These are phyloP conservation scores for Clarias batrachus DNA, from an alignment of 2,113 vertebrate species.

Conservation along the genomic window DNA sequence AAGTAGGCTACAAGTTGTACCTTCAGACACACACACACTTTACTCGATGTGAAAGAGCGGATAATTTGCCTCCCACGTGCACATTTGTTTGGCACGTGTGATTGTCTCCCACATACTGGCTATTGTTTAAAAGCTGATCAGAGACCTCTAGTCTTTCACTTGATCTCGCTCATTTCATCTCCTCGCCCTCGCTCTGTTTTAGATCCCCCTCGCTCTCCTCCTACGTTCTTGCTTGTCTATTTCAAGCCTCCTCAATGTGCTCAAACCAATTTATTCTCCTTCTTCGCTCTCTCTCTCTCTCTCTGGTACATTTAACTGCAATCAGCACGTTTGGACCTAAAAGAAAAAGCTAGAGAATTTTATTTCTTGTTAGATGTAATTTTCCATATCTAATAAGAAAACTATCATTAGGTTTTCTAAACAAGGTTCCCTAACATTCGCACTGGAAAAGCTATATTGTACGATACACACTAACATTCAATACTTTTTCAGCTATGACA, in stretches of 20 bases:
- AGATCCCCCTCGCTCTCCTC: not conserved
- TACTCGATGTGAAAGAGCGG: slow-evolving; percentile 22
- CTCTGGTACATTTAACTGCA: not conserved
- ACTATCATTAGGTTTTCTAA: not conserved
- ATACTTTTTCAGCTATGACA: no score
- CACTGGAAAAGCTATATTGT: no score
- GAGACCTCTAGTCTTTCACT: not conserved
- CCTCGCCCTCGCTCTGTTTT: not conserved
- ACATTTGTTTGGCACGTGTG: not conserved
- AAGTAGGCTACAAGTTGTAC: not conserved
- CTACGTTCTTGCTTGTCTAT: slow-evolving; percentile 6
- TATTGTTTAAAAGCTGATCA: slow-evolving; percentile 32
- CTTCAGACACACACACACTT: not conserved
- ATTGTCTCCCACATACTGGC: slow-evolving; percentile 19
- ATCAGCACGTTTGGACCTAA: not conserved
- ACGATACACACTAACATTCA: no score
- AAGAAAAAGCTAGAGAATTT: not conserved
- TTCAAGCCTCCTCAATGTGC: slow-evolving; percentile 35
- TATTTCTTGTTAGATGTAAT: not conserved
- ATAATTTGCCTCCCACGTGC: slow-evolving; percentile 26
- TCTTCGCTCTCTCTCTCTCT: not conserved
- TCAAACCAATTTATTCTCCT: slow-evolving; percentile 8
- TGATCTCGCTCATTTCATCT: not conserved
- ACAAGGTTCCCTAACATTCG: no score
- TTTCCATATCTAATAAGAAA: no score